phyloP scores from a whole-genome alignment of 2,888 invertebrate genomes.

The Coenonympha glycerion region DNA sequence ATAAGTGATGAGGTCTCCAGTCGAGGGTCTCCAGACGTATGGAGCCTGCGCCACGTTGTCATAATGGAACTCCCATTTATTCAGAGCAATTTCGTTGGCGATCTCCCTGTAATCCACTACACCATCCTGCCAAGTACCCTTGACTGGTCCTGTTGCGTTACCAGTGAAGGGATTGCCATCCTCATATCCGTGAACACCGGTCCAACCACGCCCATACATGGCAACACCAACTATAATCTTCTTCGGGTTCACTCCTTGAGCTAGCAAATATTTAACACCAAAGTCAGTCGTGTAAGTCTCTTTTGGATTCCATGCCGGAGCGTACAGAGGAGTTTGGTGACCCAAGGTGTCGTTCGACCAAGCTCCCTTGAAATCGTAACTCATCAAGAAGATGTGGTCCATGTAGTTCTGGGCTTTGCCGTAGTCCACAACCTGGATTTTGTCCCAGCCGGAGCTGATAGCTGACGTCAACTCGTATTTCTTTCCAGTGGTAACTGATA shows the following conservation, averaged over 20 bases:
- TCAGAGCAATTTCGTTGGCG: slow-evolving; percentile 58
- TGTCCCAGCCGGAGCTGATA: slow-evolving; percentile 72
- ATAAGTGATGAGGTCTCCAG: slow-evolving; percentile 65
- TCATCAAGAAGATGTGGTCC: slow-evolving; percentile 72
- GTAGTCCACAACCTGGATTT: slow-evolving; percentile 69
- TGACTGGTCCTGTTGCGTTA: slow-evolving; percentile 61
- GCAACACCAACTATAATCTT: slow-evolving; percentile 68
- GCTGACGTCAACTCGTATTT: slow-evolving; percentile 69
- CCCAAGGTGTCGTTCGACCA: slow-evolving; percentile 70
- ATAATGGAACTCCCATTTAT: slow-evolving; percentile 67
- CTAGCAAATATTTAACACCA: slow-evolving; percentile 60
- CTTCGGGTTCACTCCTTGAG: slow-evolving; percentile 65
- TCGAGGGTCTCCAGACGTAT: slow-evolving; percentile 61
- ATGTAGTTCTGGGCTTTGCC: slow-evolving; percentile 65
- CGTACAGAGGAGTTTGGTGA: slow-evolving; percentile 62
- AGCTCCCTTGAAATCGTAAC: slow-evolving; percentile 70
- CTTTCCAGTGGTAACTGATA: slow-evolving; percentile 58
- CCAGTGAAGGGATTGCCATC: slow-evolving; percentile 65
- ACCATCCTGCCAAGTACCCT: slow-evolving; percentile 70
- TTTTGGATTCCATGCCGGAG: slow-evolving; percentile 61
- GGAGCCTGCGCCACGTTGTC: slow-evolving; percentile 67
- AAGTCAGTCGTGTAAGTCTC: slow-evolving; percentile 72
- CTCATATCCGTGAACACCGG: slow-evolving; percentile 53
- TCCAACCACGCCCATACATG: slow-evolving; percentile 71
- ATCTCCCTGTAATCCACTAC: slow-evolving; percentile 69